phyloP scores from a whole-genome alignment of 2,113 vertebrate genomes.

The Callopanchax toddi region DNA sequence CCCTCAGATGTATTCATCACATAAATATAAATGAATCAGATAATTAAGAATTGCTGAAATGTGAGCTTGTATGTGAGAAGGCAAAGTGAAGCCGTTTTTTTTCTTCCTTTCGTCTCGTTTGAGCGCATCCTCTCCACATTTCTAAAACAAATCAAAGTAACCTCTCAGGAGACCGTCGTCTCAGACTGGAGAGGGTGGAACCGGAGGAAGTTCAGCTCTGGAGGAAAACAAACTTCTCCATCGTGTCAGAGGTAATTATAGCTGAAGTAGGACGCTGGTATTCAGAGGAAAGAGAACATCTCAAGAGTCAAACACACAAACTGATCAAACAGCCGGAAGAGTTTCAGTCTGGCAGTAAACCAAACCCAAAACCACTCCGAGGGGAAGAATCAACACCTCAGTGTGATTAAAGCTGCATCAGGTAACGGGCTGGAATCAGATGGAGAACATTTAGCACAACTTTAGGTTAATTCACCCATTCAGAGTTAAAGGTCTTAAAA shows the following conservation, averaged over 20 bases:
- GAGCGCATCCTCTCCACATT: conserved; percentile 34
- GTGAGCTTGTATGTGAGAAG: no score
- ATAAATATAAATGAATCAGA: no score
- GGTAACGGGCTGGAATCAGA: no score
- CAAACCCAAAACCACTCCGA: conserved; percentile 13
- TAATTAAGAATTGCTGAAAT: no score
- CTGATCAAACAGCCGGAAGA: conserved; percentile 18
- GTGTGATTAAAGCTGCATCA: conserved; percentile 22
- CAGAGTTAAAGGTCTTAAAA: no score
- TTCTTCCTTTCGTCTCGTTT: conserved; percentile 6
- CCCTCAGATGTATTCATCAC: no score
- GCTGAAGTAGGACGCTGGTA: conserved; percentile 7
- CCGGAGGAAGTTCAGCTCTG: conserved; percentile 40
- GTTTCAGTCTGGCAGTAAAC: conserved; percentile 7
- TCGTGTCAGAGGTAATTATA: conserved; percentile 12
- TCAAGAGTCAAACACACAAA: conserved; percentile 1
- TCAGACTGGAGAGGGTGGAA: conserved; percentile 47
- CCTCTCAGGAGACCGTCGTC: conserved; percentile 29
- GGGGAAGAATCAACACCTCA: conserved; percentile 4
- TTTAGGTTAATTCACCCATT: no score
- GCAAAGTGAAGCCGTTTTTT: no score
- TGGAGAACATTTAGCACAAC: no score
- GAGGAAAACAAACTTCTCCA: conserved; percentile 29
- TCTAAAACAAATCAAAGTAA: conserved; percentile 29
- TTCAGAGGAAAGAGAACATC: conserved; percentile 5